Base-by-base conservation (phyloP, 2,797 vertebrate genomes). In the Lutjanus argentimaculatus region DNA sequence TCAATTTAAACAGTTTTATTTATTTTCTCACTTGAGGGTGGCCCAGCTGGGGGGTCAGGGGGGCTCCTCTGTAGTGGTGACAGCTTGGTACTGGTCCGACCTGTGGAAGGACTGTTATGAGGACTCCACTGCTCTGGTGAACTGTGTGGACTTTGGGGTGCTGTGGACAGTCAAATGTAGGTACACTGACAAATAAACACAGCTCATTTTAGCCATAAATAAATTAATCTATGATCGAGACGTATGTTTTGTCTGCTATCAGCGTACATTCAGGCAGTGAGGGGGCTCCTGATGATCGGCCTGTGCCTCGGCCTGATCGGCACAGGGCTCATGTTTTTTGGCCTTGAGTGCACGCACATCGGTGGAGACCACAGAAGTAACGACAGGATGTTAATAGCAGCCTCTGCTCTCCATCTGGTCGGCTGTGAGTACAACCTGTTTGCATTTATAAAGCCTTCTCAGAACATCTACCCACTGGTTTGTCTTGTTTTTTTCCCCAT, bases 51-150 rank as follows among this genome's bases (percentile, higher is more conserved):
- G 75, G n/a, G 83, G 64, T 36, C 25, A 55, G 43, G 79, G 66
- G 4, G 83, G 81, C 51, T 86, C 83, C 36, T 79, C 77, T 48
- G 95, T 97, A 71, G 95, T 97, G 85, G 95, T 91, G 82, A 95
- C 95, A 42, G 94, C 95, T 80, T 96, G 96, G 92, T 97, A 95
- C 89, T 98, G 96, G 96, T 96, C 97, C 79, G 96, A 96, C 89
- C 93, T 97, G 25, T 98, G 97, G 97, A 97, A 95, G 91, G 95
- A 96, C 16, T 98, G 97, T 91, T 95, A 93, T 21, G 80, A 85
- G 10, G 84, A 88, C 84, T 83, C 84, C 22, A 58, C 71, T 0
- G 40, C 73, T 57, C 1, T 78, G 63, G 72, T 81, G 51, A 88
- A 90, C 82, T 83, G 86, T 8, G 67, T 83, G 0, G 80, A 79